phyloP scores from a whole-genome alignment of 2,797 vertebrate genomes.

The Pantherophis alleghaniensis region DNA sequence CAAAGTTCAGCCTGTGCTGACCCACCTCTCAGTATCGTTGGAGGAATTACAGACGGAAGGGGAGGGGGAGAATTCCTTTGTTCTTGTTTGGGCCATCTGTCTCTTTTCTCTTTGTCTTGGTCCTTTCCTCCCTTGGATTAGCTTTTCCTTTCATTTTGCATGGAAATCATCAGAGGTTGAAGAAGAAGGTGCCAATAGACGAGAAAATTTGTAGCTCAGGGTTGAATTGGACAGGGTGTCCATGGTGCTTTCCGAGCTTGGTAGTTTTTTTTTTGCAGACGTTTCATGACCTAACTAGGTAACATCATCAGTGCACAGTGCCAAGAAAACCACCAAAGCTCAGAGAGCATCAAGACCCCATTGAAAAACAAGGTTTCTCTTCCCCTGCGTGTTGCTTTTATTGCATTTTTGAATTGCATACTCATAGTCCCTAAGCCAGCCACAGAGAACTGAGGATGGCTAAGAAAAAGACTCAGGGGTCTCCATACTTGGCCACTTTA shows the following conservation, averaged over 20 bases:
- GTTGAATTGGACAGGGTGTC: neutral
- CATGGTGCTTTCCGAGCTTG: neutral
- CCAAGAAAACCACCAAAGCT: neutral
- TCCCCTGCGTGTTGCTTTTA: neutral
- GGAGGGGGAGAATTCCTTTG: neutral
- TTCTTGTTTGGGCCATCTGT: neutral
- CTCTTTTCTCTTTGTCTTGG: neutral
- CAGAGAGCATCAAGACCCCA: neutral
- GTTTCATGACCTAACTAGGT: neutral
- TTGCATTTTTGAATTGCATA: neutral
- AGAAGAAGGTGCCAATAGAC: neutral
- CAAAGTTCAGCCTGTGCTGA: neutral
- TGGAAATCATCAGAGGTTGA: neutral
- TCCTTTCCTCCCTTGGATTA: neutral
- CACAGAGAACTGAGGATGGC: neutral
- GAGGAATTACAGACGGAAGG: neutral
- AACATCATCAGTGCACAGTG: neutral
- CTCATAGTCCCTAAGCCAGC: neutral
- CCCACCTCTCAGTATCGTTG: neutral
- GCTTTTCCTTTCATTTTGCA: neutral
- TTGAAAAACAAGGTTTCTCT: neutral
- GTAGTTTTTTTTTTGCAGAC: neutral
- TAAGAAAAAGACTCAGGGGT: neutral
- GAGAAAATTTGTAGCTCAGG: neutral
- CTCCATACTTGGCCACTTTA: neutral